Evolutionary conservation across 1,140 invertebrate genomes (phyloP).

Genomic region (Panagrolaimus sp.): DNA sequence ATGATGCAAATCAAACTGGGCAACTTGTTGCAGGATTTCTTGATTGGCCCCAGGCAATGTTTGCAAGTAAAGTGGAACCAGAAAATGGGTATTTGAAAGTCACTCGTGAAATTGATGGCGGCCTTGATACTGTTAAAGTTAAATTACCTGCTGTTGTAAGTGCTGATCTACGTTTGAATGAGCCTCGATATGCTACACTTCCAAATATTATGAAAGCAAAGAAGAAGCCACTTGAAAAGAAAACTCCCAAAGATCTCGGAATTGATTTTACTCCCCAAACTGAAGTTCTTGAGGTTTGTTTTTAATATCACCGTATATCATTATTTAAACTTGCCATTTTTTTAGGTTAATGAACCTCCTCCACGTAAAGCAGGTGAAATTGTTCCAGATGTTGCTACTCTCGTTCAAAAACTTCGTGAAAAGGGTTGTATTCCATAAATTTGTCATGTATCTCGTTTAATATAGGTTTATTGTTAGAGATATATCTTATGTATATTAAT

Average conservation of each 20-base stretch:
- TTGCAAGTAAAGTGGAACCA: constrained; percentile 48
- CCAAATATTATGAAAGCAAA: constrained; percentile 99
- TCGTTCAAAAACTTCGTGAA: constrained; percentile 84
- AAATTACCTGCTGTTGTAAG: constrained; percentile 87
- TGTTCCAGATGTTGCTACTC: constrained; percentile 83
- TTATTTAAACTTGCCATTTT: constrained; percentile 24
- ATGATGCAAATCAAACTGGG: constrained; percentile 94
- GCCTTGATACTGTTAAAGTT: constrained; percentile 76
- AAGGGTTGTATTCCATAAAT: constrained; percentile 64
- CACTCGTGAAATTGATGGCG: constrained; percentile 91
- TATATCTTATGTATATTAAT: no score
- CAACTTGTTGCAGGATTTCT: constrained; percentile 91
- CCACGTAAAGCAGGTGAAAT: constrained; percentile 82
- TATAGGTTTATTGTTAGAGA: no score
- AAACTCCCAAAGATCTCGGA: constrained; percentile 81
- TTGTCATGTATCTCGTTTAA: neutral
- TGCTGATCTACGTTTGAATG: constrained; percentile 89
- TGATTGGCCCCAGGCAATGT: constrained; percentile 80
- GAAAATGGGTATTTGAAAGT: constrained; percentile 76
- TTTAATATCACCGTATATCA: constrained; percentile 61
- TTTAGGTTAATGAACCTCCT: constrained; percentile 84
- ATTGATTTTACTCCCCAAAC: constrained; percentile 78
- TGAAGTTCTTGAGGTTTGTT: constrained; percentile 77
- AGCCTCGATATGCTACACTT: constrained; percentile 92
- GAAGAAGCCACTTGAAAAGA: constrained; percentile 92